phyloP scores from a whole-genome alignment of 2,797 vertebrate genomes.

The Rachycentron canadum region DNA sequence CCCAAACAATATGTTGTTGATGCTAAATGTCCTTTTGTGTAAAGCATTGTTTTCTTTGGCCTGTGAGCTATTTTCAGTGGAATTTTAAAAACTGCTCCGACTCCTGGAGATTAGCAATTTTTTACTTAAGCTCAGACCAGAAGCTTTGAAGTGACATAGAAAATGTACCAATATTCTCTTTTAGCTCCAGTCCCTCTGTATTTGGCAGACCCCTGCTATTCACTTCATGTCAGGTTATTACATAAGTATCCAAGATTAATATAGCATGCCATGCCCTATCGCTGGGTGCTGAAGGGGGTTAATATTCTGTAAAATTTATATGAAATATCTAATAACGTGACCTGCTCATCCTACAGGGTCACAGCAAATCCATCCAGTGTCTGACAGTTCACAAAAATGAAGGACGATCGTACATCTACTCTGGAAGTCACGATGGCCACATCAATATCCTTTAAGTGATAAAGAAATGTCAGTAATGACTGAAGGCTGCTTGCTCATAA shows the following conservation, averaged over 20 bases:
- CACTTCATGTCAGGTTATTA: neutral
- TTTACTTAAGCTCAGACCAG: neutral
- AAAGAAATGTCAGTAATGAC: neutral
- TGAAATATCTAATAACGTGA: slow-evolving; percentile 6
- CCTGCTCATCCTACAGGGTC: slow-evolving; percentile 86
- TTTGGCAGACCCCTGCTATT: neutral
- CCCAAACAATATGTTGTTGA: too few relatives aligned
- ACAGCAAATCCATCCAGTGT: slow-evolving; percentile 97
- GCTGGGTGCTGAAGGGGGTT: neutral
- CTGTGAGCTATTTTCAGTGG: neutral
- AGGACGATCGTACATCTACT: slow-evolving; percentile 90
- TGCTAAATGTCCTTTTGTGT: neutral
- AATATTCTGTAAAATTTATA: neutral
- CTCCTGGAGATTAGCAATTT: neutral
- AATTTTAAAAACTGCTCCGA: neutral
- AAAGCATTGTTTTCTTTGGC: neutral
- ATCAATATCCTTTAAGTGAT: slow-evolving; percentile 95
- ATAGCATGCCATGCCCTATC: neutral
- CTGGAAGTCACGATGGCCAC: slow-evolving; percentile 96
- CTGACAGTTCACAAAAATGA: slow-evolving; percentile 91
- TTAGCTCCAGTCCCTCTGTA: neutral
- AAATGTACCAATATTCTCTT: slow-evolving; percentile 1
- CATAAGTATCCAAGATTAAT: neutral
- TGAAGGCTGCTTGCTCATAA: neutral
- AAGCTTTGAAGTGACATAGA: neutral